Base-by-base conservation (phyloP, 1,140 invertebrate species). In the Bradynema listronoti region DNA sequence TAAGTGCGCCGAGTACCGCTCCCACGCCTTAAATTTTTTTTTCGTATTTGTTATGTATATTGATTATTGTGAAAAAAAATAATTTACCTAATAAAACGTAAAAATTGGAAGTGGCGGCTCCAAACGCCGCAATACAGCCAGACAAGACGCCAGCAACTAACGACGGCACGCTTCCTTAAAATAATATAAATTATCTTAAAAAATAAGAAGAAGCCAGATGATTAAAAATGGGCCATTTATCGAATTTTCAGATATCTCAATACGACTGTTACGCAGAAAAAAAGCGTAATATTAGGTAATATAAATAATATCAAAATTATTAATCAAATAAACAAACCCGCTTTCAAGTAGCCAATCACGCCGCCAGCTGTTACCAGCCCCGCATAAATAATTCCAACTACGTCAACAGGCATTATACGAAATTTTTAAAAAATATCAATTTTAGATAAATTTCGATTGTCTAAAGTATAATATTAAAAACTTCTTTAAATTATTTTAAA, bases 1-100 rank as follows among this genome's bases (percentile, higher is more conserved):
- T 96, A 0, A 96, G 74, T 11, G 86, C 86, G 32, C 86, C 86
- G 22, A 96, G 80, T 34, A 85, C 78, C 2, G 84, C 82, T 71
- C 85, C 88, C 1, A 85, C 85, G 19, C 52, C 79, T 81, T 65
- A 46, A 78, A 74, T n/a, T n/a, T n/a, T n/a, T n/a, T n/a, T n/a
- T n/a, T 11, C 57, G 30, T 60, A 58, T 29, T 36, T 56, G 46
- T 42, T 52, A 9, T 32, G 42, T 53, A 7, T 11, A 61, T 24
- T 29, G 4, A 9, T 24, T 66, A 30, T 24, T 11, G 19, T 9
- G 25, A 58, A n/a, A 22, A 57, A 50, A 16, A 7, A 50, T 57
- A 49, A 36, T 47, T 6, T 39, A 68, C 64, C 51, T 11, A 45
- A 30, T 11, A 66, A 33, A 0, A 66, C 1, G 7, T 46, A n/a